Base-by-base conservation (phyloP, 2,888 invertebrate species). In the Philaethria dido region DNA sequence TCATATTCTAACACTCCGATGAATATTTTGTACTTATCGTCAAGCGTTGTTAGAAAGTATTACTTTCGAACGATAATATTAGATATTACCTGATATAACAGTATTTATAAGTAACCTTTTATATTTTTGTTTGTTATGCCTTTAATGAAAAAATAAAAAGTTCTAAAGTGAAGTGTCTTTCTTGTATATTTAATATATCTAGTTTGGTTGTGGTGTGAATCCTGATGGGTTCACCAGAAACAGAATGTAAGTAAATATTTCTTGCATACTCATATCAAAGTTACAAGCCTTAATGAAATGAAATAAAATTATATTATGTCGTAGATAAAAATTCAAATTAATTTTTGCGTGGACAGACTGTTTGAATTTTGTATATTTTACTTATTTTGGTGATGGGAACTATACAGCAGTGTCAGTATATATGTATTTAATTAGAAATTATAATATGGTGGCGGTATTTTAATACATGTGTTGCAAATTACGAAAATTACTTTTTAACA, bases 1-100 rank as follows among this genome's bases (percentile, higher is more conserved):
- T 71, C 76, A 69, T 70, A 74, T 78, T 77, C 78, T 79, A 81
- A 78, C 77, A 69, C 71, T 66, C 65, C 72, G 68, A 64, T 74
- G 76, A 77, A 78, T 78, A 78, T 69, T 63, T 72, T 69, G 57
- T 72, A 68, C 61, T 22, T 65, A 62, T 64, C 64, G 22, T 60
- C 55, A 59, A 44, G 44, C 57, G 63, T 57, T 16, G 52, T 52
- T 57, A 57, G 57, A 57, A 42, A 57, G 42, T 57, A 11, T 52
- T 6, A 48, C 63, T 45, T 55, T 64, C 55, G 13, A 45, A 54
- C 11, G 33, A 55, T 55, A 52, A 52, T 33, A 52, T 33, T 42
- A 4, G 2, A 57, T 25, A 42, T n/a, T n/a, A n/a, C n/a, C n/a
- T 42, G n/a, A 39, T 57, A 42, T 25, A 22, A 57, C 3, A 55